Evolutionary conservation across 2,797 vertebrate species (phyloP), one percentile per base, ranked within the genome.

Genomic region (Falco rusticolus): DNA sequence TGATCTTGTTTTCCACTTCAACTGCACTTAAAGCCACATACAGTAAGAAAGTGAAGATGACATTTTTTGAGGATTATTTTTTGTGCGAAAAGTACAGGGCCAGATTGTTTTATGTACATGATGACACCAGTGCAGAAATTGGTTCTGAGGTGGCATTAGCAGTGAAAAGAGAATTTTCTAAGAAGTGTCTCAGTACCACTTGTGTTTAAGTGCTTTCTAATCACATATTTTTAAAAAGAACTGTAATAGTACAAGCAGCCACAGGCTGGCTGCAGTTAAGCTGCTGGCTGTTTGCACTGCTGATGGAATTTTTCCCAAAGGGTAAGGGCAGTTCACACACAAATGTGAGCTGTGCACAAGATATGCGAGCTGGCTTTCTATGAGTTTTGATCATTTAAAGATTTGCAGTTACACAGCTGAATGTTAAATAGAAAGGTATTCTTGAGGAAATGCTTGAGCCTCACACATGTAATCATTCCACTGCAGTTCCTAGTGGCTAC

Each of bases 151-250:
- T 21, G 13, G 28, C 72, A 59, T n/a, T 90, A 83, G 50, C 29
- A 83, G 31, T 61, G 20, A 80, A 74, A 66, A 51, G 64, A 90
- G 48, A 80, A 82, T 94, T 74, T 39, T 39, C 39, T 66, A 28
- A 87, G 53, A 29, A 92, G 60, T 43, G 48, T 77, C 41, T 81
- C 41, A 45, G 17, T 53, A 45, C 57, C 47, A 64, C 15, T 83
- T 78, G 21, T 54, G 8, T 84, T 88, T 68, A 83, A 90, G 53
- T 93, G 47, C 57, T 91, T 90, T 84, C 76, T 69, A 64, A 70
- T 57, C 3, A 13, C 0, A 0, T 43, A 8, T 65, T 85, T 64
- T 69, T 39, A 4, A 64, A 69, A 88, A 65, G 19, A 61, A 50
- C 22, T 87, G 21, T 51, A 84, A 54, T 59, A n/a, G 5, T 54